phyloP scores from a whole-genome alignment of 2,113 vertebrate genomes.

The Gymnorhina tibicen region DNA sequence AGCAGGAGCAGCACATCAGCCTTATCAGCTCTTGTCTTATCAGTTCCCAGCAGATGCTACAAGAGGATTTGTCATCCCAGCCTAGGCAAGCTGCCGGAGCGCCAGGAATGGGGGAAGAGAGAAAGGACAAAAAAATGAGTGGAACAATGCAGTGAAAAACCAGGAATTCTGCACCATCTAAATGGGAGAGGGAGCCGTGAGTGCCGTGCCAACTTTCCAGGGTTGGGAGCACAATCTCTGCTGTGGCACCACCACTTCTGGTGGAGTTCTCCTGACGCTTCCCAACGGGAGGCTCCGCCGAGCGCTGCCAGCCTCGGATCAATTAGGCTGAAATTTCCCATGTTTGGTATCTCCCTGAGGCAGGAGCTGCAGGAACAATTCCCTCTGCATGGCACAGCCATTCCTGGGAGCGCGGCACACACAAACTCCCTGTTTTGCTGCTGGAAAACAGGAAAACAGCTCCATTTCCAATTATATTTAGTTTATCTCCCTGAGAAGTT shows the following conservation, averaged over 20 bases:
- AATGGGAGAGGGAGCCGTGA: accelerated
- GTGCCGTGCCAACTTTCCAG: not conserved
- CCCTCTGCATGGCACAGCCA: not conserved
- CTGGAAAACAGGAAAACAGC: not conserved
- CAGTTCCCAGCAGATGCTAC: constrained; percentile 40
- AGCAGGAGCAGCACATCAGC: not conserved
- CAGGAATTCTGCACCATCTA: not conserved
- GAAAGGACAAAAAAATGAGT: not conserved
- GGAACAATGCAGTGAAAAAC: not conserved
- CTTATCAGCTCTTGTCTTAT: constrained; percentile 44
- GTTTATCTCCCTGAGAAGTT: constrained; percentile 3
- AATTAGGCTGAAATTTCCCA: constrained; percentile 27
- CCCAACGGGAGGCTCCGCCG: not conserved
- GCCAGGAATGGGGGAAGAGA: not conserved
- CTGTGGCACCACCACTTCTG: not conserved
- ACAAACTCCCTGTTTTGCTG: not conserved
- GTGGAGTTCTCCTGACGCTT: not conserved
- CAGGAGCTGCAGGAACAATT: constrained; percentile 4
- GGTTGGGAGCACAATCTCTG: not conserved
- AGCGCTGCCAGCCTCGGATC: not conserved
- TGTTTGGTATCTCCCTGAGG: constrained; percentile 35
- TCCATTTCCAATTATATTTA: not conserved
- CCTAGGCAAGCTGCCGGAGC: not conserved
- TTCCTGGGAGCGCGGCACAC: not conserved
- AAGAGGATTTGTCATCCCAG: constrained; percentile 15